These are phyloP conservation scores for Zootermopsis nevadensis DNA, from an alignment of 2,888 invertebrate species.

Conservation along the genomic window DNA sequence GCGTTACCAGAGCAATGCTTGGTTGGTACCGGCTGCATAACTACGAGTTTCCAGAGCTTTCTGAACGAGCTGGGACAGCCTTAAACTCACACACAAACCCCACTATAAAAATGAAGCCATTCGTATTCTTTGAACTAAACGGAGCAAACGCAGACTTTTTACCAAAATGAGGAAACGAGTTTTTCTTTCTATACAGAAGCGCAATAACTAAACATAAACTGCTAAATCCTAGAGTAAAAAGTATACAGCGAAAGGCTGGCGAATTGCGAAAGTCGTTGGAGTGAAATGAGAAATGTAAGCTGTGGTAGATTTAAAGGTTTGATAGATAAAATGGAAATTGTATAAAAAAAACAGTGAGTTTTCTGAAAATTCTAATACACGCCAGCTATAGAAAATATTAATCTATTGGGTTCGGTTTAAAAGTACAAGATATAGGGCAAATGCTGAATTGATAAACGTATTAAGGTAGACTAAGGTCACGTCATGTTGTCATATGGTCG, in stretches of 20 bases:
- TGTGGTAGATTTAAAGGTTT: neutral
- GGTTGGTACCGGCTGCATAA: neutral
- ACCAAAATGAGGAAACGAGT: constrained; percentile 16
- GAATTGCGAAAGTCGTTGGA: neutral
- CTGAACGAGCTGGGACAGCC: neutral
- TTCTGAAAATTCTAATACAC: neutral
- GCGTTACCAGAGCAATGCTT: neutral
- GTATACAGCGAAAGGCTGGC: neutral
- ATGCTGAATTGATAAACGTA: too few species aligned
- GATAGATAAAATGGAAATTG: neutral
- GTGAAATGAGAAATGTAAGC: neutral
- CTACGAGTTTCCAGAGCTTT: neutral
- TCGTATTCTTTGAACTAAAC: constrained; percentile 13
- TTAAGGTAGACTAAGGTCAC: too few species aligned
- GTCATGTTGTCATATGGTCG: too few species aligned
- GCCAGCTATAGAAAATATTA: neutral
- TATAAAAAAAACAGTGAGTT: too few species aligned
- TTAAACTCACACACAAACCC: neutral
- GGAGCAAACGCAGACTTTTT: neutral
- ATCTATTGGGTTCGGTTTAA: too few species aligned
- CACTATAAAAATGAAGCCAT: neutral
- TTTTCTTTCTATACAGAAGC: neutral
- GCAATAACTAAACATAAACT: neutral
- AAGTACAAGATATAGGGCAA: too few species aligned
- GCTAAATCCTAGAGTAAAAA: neutral